Evolutionary conservation across 2,797 vertebrate species (phyloP), one percentile per base, ranked within the genome.

Genomic region (Euthynnus affinis): DNA sequence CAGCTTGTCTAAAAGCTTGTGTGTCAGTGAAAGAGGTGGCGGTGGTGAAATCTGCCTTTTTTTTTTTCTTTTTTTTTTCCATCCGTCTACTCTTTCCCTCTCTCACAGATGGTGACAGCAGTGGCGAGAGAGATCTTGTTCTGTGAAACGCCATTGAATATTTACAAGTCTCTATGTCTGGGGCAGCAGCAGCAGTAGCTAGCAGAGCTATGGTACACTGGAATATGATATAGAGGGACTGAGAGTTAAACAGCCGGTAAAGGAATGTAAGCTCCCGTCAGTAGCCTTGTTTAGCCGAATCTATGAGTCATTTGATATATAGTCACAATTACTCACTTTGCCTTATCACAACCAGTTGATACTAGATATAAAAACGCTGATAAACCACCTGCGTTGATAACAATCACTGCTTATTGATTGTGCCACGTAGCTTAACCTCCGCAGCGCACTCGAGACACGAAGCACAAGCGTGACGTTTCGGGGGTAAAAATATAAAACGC

Each of bases 121-220:
- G 82, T 90, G 91, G 88, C 77, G 87, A 94, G 91, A 93, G 91
- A 93, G 93, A 93, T 95, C 92, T 93, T 93, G 92, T 95, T 95
- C 93, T 93, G 87, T 87, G 91, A 92, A 94, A 91, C 84, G 10
- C 80, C 92, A 94, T 94, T 90, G 89, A 96, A 95, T 95, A 95
- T 96, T 96, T 93, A 95, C 91, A 90, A 82, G 91, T 89, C 71
- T 87, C 84, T 62, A 57, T 90, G 91, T 92, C 88, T 85, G 84
- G 79, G 81, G 46, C 46, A 20, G 46, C 22, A 15, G 14, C 22
- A 15, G 22, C 7, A 15, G 42, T 79, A 66, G 71, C 66, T 49
- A 89, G 88, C 67, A 78, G 81, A 89, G 81, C 90, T 88, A 80
- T 89, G 60, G 76, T 57, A 73, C 40, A 12, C 63, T 72, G 88